Percentiles rank a stretch among this genome's conserved stretches.
Conservation (phyloP, 2,888 invertebrate genomes). For the Machimus rusticus region DNA sequence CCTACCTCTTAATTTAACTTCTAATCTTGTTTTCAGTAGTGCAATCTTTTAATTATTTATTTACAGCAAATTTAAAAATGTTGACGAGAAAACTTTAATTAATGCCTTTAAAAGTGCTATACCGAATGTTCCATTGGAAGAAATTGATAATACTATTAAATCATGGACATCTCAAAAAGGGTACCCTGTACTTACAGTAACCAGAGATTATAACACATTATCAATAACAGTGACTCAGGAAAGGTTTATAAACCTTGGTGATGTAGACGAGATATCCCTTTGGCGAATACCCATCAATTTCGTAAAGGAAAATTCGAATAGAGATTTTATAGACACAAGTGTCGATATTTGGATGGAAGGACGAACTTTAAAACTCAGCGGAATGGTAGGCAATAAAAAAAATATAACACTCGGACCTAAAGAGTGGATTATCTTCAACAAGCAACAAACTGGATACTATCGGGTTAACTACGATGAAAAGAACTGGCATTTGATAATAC, state of each 20-base stretch:
- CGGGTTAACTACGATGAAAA: conserved; percentile 74
- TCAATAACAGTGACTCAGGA: conserved; percentile 66
- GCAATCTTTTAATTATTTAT: not conserved
- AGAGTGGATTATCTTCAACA: conserved; percentile 59
- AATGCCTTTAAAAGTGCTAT: not conserved
- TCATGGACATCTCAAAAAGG: conserved; percentile 64
- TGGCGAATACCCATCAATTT: conserved; percentile 60
- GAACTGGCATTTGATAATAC: conserved; percentile 73
- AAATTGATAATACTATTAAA: not conserved
- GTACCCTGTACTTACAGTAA: conserved; percentile 67
- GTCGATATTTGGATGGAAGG: conserved; percentile 53
- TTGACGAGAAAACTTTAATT: not conserved
- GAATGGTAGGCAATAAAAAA: not conserved
- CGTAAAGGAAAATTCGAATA: conserved; percentile 49
- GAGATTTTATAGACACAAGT: conserved; percentile 51
- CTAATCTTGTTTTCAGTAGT: too few species aligned
- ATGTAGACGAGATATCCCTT: conserved; percentile 46
- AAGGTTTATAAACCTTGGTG: conserved; percentile 1
- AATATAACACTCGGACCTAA: not conserved
- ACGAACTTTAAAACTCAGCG: not conserved
- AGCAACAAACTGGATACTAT: conserved; percentile 64
- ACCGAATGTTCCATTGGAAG: not conserved
- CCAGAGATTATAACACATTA: conserved; percentile 63
- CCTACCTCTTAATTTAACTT: too few species aligned
- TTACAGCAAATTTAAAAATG: not conserved